These are phyloP conservation scores for Mormyrus iriodes DNA, from an alignment of 2,113 vertebrate species.

Conservation along the genomic window DNA sequence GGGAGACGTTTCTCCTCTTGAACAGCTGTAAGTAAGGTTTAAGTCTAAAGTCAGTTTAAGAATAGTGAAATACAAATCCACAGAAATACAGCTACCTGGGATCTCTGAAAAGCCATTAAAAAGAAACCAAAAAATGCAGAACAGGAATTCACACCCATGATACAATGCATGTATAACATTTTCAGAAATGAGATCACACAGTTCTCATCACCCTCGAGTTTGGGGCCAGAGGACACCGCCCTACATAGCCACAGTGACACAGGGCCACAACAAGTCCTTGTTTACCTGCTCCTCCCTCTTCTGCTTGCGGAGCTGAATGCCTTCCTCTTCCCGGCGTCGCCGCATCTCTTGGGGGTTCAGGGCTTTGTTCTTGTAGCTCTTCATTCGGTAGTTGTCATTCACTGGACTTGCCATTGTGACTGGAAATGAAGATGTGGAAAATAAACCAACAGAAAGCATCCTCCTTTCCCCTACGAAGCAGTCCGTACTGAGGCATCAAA, in stretches of 20 bases:
- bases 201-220: not conserved
- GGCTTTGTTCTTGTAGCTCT: slow-evolving; percentile 91
- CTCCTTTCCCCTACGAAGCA: not conserved
- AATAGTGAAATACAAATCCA: not conserved
- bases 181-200: not conserved
- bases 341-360: slow-evolving; percentile 91
- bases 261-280: not conserved
- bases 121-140: not conserved
- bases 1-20: slow-evolving; percentile 80
- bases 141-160: not conserved
- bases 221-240: not conserved
- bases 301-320: slow-evolving; percentile 86
- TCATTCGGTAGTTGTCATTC: slow-evolving; percentile 83
- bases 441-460: not conserved
- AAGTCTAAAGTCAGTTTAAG: not conserved
- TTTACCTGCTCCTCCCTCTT: slow-evolving; percentile 86
- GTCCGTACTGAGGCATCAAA: not conserved
- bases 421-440: slow-evolving; percentile 34
- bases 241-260: not conserved
- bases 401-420: slow-evolving; percentile 77
- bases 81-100: not conserved
- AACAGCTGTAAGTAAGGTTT: slow-evolving; percentile 66
- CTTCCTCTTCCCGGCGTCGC: slow-evolving; percentile 84
- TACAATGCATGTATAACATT: not conserved
- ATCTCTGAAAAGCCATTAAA: not conserved